Evolutionary conservation across 2,113 vertebrate genomes (phyloP).

Genomic region (Lasiurus borealis): DNA sequence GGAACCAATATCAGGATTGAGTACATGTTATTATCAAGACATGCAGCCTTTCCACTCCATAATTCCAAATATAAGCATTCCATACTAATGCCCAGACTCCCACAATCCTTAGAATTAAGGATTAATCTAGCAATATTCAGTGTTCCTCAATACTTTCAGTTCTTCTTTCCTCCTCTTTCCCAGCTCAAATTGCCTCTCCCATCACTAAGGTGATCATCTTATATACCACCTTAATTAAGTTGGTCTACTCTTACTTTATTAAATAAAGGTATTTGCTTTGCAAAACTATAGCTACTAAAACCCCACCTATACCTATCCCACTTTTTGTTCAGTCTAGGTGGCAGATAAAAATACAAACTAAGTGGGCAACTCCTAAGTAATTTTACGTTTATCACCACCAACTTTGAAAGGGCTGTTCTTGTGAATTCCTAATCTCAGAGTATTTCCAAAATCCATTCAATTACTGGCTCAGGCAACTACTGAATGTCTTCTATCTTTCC

Average conservation of each 20-base stretch:
- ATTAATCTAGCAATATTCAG: background rate
- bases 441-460: background rate
- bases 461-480: background rate
- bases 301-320: background rate
- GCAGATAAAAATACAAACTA: background rate
- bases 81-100: background rate
- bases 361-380: background rate
- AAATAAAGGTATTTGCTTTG: background rate
- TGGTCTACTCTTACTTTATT: background rate
- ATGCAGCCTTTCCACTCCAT: background rate
- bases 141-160: background rate
- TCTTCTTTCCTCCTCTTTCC: background rate
- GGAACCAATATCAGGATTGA: background rate
- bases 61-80: background rate
- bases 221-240: background rate
- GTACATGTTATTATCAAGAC: background rate
- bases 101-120: background rate
- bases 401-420: background rate
- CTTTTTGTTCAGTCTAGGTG: background rate
- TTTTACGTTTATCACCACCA: background rate
- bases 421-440: background rate
- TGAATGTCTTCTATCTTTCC: background rate
- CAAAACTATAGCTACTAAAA: background rate
- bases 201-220: background rate
- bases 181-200: background rate